Evolutionary conservation across 2,888 invertebrate genomes (phyloP), one percentile per base, ranked within the genome.

Genomic region (Shargacucullia verbasci): DNA sequence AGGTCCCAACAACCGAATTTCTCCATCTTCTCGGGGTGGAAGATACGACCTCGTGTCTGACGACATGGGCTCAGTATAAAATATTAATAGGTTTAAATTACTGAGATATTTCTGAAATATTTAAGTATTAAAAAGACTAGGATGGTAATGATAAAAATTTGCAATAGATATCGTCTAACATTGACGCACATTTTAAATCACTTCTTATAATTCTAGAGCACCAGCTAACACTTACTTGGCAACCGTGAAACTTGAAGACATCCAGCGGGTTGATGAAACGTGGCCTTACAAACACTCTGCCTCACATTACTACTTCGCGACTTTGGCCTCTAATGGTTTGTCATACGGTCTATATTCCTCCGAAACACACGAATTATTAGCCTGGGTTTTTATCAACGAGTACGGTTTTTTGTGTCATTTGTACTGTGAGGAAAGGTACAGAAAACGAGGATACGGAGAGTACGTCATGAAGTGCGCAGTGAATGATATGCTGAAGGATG

Each of bases 341-440:
- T 77, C 71, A 39, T 68, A 71, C 55, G 79, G 70, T 11, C 46
- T 80, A 37, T 80, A 76, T 68, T 77, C 71, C 3, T 49, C 45
- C 43, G 60, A 59, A n/a, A 61, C 55, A 1, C 40, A 64, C 27
- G 54, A 70, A 20, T 53, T 80, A 12, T 12, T 77, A 12, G 75
- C 80, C 7, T 81, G 81, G 81, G 45, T 78, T 1, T 81, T 79
- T 41, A 44, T 80, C 31, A 81, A 79, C 49, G 79, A 82, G 45
- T 75, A 66, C 43, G 64, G 70, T 46, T 76, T 65, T 41, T 39
- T 80, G 10, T 70, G 71, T 38, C 77, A 79, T 52, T 60, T 82
- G 39, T 76, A 70, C 47, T 75, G 75, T 40, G 76, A 76, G 35
- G 67, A 75, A 43, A 45, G 57, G 10, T 49, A 71, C 15, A 76